Evolutionary conservation across 1,140 invertebrate species (phyloP).

Genomic region (Drosophila simulans): DNA sequence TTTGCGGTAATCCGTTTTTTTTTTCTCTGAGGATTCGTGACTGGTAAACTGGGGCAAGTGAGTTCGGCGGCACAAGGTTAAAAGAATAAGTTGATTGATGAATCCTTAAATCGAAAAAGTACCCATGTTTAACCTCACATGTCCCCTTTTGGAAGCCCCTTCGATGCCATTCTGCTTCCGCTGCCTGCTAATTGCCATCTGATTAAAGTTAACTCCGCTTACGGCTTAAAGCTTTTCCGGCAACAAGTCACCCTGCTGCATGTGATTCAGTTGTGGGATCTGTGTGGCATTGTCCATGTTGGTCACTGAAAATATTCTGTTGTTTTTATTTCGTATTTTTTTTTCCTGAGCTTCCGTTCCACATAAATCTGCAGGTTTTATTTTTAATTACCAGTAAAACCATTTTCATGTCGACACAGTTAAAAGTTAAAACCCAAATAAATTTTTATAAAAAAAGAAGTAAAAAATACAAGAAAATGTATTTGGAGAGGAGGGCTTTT

Average conservation of each 20-base stretch:
- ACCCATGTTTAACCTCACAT: not conserved
- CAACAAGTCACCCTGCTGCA: constrained; percentile 41
- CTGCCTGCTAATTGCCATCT: constrained; percentile 35
- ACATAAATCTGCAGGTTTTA: constrained; percentile 57
- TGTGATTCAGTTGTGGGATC: constrained; percentile 8
- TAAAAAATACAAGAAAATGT: constrained; percentile 17
- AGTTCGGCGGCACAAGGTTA: not conserved
- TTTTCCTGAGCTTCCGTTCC: constrained; percentile 17
- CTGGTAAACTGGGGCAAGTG: constrained; percentile 14
- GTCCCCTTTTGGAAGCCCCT: not conserved
- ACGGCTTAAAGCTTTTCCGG: constrained; percentile 42
- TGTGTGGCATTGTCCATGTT: constrained; percentile 17
- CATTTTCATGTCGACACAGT: constrained; percentile 47
- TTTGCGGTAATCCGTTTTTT: constrained; percentile 6
- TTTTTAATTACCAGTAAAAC: constrained; percentile 61
- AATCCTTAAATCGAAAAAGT: not conserved
- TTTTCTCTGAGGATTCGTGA: not conserved
- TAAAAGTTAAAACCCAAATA: constrained; percentile 40
- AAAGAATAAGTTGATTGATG: constrained; percentile 8
- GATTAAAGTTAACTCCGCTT: constrained; percentile 48
- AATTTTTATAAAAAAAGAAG: constrained; percentile 38
- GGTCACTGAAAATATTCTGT: constrained; percentile 17
- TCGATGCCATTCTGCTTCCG: not conserved
- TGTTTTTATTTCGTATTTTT: constrained; percentile 16
- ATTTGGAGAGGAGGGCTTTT: constrained; percentile 8